These are phyloP conservation scores for Silurus asotus DNA, from an alignment of 2,113 vertebrate species.

Conservation along the genomic window DNA sequence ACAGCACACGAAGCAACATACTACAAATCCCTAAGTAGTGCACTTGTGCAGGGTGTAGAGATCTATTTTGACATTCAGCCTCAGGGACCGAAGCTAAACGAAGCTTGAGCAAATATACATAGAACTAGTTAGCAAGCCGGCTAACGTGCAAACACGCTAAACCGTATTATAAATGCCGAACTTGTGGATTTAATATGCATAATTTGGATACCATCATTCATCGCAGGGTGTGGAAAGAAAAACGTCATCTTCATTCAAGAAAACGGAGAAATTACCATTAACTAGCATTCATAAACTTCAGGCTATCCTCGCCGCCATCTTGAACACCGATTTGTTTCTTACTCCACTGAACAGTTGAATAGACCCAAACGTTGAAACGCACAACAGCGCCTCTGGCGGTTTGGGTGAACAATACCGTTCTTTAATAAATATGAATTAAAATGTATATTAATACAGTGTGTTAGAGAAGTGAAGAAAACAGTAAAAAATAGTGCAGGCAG, in stretches of 20 bases:
- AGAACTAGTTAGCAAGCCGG: slow-evolving; percentile 4
- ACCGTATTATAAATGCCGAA: background rate
- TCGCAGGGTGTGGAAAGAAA: background rate
- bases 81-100: background rate
- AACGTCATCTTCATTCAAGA: background rate
- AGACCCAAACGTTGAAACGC: background rate
- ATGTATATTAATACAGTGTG: too few relatives aligned
- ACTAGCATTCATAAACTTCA: slow-evolving; percentile 51
- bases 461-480: too few relatives aligned
- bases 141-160: background rate
- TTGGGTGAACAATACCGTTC: background rate
- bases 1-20: background rate
- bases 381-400: slow-evolving; percentile 39
- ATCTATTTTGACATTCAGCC: background rate
- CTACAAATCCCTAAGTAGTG: background rate
- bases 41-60: background rate
- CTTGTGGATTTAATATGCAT: background rate
- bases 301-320: slow-evolving; percentile 49
- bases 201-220: background rate
- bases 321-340: slow-evolving; percentile 31
- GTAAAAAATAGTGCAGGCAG: too few relatives aligned
- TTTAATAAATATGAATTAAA: background rate
- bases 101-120: background rate
- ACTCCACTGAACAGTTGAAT: background rate
- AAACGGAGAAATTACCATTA: slow-evolving; percentile 16